phyloP scores from a whole-genome alignment of 2,797 vertebrate genomes.

The Pampus argenteus region DNA sequence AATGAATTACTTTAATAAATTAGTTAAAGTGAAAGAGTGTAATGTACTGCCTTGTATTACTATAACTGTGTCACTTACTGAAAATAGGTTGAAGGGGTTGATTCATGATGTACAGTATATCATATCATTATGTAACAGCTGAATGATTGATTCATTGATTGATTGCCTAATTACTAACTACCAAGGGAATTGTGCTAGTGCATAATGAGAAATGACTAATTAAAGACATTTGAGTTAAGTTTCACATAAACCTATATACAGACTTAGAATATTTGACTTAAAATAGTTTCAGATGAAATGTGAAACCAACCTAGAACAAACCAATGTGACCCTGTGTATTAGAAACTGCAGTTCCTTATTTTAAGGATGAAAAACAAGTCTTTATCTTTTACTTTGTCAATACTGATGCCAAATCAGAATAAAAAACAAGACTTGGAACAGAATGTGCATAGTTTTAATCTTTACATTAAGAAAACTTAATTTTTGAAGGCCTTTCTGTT shows the following conservation, averaged over 20 bases:
- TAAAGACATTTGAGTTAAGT: not conserved
- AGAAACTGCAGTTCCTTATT: not conserved
- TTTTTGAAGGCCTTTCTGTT: not conserved
- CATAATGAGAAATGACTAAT: not conserved
- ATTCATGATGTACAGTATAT: not conserved
- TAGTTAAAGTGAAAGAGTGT: not conserved
- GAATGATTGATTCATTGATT: not conserved
- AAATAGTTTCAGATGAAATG: too few relatives aligned
- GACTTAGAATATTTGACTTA: too few relatives aligned
- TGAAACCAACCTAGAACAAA: too few relatives aligned
- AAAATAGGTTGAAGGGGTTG: not conserved
- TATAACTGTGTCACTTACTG: not conserved
- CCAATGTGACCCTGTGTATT: not conserved
- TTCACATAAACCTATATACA: too few relatives aligned
- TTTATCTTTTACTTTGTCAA: not conserved
- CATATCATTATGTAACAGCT: not conserved
- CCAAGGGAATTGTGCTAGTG: not conserved
- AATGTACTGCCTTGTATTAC: not conserved
- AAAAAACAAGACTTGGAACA: too few relatives aligned
- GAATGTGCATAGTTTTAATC: too few relatives aligned
- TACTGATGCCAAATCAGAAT: too few relatives aligned
- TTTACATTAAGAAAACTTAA: not conserved
- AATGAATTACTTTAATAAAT: not conserved
- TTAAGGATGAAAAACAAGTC: not conserved
- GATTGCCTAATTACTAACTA: not conserved